A percentile compares a stretch with the other conserved stretches of the same genome.
phyloP scores from a whole-genome alignment of 2,888 invertebrate species.

The Trichopria drosophilae region DNA sequence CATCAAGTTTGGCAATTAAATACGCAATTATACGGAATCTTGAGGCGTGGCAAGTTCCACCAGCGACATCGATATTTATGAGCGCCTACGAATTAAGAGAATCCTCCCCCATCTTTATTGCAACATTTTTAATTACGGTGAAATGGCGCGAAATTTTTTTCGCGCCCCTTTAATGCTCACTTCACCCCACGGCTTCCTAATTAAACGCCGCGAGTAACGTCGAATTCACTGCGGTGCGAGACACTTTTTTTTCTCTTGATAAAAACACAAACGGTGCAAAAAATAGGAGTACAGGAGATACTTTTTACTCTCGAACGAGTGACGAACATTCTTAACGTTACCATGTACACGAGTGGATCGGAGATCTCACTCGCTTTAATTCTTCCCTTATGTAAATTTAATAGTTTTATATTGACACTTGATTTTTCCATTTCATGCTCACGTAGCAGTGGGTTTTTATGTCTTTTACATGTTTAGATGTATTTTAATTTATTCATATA shows the following conservation, averaged over 20 bases:
- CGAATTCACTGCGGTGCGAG: neutral
- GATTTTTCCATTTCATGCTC: no score
- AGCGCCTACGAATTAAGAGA: constrained; percentile 44
- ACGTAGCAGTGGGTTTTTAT: no score
- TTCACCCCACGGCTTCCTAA: constrained; percentile 24
- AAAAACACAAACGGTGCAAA: no score
- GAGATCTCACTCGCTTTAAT: no score
- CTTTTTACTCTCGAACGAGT: no score
- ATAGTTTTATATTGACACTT: no score
- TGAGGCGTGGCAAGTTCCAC: constrained; percentile 50
- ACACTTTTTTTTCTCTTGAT: neutral
- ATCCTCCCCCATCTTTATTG: constrained; percentile 45
- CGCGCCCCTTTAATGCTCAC: constrained; percentile 25
- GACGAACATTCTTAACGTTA: no score
- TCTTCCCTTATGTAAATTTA: no score
- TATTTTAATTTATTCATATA: no score
- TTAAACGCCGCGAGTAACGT: neutral
- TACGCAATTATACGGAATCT: constrained; percentile 56
- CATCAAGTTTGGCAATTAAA: constrained; percentile 56
- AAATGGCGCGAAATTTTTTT: constrained; percentile 51
- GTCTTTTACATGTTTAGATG: no score
- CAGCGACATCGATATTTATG: constrained; percentile 34
- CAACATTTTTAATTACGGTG: constrained; percentile 54
- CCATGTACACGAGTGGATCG: no score
- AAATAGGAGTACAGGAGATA: no score